Percentiles rank a stretch among this genome's conserved stretches.
phyloP scores from a whole-genome alignment of 2,113 vertebrate genomes.

The Chionis minor region DNA sequence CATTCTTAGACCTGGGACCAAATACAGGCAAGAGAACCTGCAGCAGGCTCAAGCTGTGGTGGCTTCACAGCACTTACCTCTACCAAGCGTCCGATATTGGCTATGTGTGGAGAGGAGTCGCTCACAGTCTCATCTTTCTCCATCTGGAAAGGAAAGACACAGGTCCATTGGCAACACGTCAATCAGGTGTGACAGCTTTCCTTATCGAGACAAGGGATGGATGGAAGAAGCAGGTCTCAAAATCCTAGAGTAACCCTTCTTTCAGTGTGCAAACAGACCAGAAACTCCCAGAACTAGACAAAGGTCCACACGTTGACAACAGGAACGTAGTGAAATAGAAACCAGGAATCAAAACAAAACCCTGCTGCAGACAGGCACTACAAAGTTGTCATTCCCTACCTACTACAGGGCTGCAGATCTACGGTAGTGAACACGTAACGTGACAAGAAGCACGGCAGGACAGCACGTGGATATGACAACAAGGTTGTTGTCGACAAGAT shows the following conservation, averaged over 20 bases:
- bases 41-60: neutral
- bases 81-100: constrained; percentile 96
- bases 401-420: neutral
- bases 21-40: rapidly evolving
- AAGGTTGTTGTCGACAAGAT: neutral
- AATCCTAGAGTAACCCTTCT: neutral
- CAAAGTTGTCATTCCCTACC: neutral
- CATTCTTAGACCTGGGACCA: rapidly evolving
- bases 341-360: neutral
- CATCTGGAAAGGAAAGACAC: constrained; percentile 77
- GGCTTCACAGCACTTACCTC: constrained; percentile 80
- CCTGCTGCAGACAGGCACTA: neutral
- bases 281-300: rapidly evolving
- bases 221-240: neutral
- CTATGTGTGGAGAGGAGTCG: constrained; percentile 95
- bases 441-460: neutral
- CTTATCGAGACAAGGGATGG: neutral
- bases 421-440: rapidly evolving
- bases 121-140: constrained; percentile 97
- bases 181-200: rapidly evolving
- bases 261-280: neutral
- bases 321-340: rapidly evolving
- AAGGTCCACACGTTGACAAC: rapidly evolving
- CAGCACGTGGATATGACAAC: neutral
- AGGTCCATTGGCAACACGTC: neutral